Evolutionary conservation across 2,797 vertebrate species (phyloP).

Genomic region (Chelon auratus): DNA sequence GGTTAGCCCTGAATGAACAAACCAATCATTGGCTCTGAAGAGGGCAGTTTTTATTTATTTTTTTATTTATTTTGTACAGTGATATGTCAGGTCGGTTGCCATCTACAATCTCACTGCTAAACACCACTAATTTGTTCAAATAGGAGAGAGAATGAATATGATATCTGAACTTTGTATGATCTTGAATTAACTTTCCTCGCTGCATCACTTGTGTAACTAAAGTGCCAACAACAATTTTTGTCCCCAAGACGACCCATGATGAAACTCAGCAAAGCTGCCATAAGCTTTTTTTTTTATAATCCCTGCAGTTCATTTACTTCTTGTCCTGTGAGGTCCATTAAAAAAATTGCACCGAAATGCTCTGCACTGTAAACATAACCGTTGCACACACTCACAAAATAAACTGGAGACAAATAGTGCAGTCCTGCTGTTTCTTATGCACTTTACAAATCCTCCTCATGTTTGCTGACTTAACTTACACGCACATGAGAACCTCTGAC

Average conservation of each 20-base stretch:
- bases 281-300: background rate
- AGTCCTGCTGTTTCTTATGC: background rate
- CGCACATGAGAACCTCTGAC: constrained; percentile 12
- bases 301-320: background rate
- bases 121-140: too few relatives aligned
- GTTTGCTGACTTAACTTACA: background rate
- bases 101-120: too few relatives aligned
- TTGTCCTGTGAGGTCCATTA: constrained; percentile 4
- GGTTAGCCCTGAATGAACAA: too few relatives aligned
- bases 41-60: too few relatives aligned
- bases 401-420: background rate
- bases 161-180: background rate
- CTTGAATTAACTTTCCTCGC: background rate
- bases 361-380: background rate
- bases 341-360: background rate
- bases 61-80: too few relatives aligned
- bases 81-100: too few relatives aligned
- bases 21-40: too few relatives aligned
- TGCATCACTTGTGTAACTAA: background rate
- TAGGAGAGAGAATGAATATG: too few relatives aligned
- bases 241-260: background rate
- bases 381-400: background rate
- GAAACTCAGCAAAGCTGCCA: background rate
- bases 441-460: constrained; percentile 23
- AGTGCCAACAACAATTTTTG: background rate